phyloP scores from a whole-genome alignment of 2,888 invertebrate genomes.

The Oasisia sp. region DNA sequence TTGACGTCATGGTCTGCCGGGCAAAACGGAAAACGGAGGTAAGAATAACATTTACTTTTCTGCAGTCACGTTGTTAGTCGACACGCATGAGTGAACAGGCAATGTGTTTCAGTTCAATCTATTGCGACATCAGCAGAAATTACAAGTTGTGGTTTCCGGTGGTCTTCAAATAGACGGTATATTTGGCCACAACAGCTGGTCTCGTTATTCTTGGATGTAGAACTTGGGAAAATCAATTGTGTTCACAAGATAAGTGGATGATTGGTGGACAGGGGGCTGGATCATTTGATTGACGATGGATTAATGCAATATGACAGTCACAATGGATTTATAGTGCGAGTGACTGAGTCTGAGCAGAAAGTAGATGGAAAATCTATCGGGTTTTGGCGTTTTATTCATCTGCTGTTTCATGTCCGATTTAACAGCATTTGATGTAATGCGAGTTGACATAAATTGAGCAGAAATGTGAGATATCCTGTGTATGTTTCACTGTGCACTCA shows the following conservation, averaged over 20 bases:
- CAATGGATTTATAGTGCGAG: neutral
- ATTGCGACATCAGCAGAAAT: neutral
- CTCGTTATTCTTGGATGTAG: neutral
- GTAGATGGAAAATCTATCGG: neutral
- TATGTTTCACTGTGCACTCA: neutral
- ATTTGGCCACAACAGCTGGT: neutral
- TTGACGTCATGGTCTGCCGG: neutral
- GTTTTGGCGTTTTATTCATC: neutral
- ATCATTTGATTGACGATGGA: neutral
- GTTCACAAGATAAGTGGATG: neutral
- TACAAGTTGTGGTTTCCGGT: slow-evolving; percentile 5
- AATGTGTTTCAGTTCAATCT: neutral
- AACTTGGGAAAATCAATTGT: neutral
- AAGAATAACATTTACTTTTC: neutral
- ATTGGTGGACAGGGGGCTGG: neutral
- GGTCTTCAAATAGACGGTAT: neutral
- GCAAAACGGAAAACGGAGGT: neutral
- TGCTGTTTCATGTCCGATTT: neutral
- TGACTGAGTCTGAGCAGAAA: neutral
- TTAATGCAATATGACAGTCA: neutral
- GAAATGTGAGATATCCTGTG: slow-evolving; percentile 17
- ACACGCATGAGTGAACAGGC: neutral
- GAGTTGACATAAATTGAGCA: neutral
- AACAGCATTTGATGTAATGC: neutral
- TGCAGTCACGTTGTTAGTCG: neutral